Base-by-base conservation (phyloP, 30 jellyfish, hydroid and myxozoan genomes). In the Morbakka virulenta region DNA sequence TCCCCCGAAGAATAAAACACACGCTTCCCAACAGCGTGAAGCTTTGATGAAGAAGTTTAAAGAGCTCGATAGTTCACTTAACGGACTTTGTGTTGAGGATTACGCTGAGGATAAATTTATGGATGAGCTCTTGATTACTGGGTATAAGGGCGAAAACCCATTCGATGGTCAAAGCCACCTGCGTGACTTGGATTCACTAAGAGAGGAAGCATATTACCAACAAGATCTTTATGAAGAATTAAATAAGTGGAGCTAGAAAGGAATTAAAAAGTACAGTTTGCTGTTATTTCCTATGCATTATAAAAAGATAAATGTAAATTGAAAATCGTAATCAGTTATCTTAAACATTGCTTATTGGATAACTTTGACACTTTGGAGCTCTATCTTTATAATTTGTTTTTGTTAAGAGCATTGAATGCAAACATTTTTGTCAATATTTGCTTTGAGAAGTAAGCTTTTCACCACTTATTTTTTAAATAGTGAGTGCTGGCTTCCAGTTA, bases 11-110 rank as follows among this genome's bases (percentile, higher is more conserved):
- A 30, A 24, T 22, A 28, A 4, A 4, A 6, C 9, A 61, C 28
- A 4, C 17, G 28, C 57, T 6, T 50, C 27, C 82, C 29, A 77
- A 14, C 13, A 20, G 28, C 22, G 72, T 35, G 94, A 92, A 24
- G 98, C 85, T 33, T 77, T 92, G 27, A 68, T 84, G 72, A 85
- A 63, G 93, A 92, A 92, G 78, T 84, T 92, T 70, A 69, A 79
- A 2, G 86, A 86, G 86, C 74, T 92, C 2, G 95, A 92, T 51
- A 73, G 75, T 41, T 79, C 98, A 4, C 68, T 92, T 28, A 72
- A 50, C 35, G 96, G 94, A 0, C 80, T 76, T 29, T 92, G 96
- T 87, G 66, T 65, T 28, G 94, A 80, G 25, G 89, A 73, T 67
- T 85, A 87, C 61, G 93, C 86, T 3, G 95, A 83, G 73, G 96